Conservation (phyloP, 2,888 invertebrate species). For the Laothoe populi region DNA sequence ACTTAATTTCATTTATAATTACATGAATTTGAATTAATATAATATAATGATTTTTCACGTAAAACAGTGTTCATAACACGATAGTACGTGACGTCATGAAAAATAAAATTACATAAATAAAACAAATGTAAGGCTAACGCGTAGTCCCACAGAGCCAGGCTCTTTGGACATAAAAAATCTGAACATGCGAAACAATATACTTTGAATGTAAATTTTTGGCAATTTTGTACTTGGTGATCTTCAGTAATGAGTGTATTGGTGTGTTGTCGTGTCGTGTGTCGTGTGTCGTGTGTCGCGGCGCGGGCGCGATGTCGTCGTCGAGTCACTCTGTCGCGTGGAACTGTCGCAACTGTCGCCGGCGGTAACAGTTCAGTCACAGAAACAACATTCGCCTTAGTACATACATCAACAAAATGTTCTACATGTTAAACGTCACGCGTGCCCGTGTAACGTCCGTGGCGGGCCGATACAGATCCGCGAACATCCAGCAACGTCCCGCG, state of each 20-base stretch:
- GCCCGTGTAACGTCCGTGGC: slow-evolving; percentile 49
- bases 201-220: slow-evolving; percentile 76
- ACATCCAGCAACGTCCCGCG: slow-evolving; percentile 53
- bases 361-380: slow-evolving; percentile 70
- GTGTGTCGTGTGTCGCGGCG: slow-evolving; percentile 50
- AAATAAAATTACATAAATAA: slow-evolving; percentile 33
- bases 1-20: slow-evolving; percentile 10
- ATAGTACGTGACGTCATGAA: slow-evolving; percentile 48
- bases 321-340: slow-evolving; percentile 54
- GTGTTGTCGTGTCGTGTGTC: slow-evolving; percentile 40
- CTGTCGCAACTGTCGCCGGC: slow-evolving; percentile 52
- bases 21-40: slow-evolving; percentile 30
- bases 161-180: slow-evolving; percentile 46
- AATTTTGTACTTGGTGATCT: slow-evolving; percentile 83
- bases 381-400: slow-evolving; percentile 78
- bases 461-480: slow-evolving; percentile 43
- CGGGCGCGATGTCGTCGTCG: slow-evolving; percentile 53
- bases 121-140: slow-evolving; percentile 51
- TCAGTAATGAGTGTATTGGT: slow-evolving; percentile 49
- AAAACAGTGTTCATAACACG: slow-evolving; percentile 56
- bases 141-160: slow-evolving; percentile 54
- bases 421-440: slow-evolving; percentile 60
- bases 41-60: slow-evolving; percentile 50
- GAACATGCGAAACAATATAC: slow-evolving; percentile 49
- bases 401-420: slow-evolving; percentile 82